These are phyloP conservation scores for Antheraea assamensis DNA, from an alignment of 2,888 invertebrate genomes.

Conservation along the genomic window DNA sequence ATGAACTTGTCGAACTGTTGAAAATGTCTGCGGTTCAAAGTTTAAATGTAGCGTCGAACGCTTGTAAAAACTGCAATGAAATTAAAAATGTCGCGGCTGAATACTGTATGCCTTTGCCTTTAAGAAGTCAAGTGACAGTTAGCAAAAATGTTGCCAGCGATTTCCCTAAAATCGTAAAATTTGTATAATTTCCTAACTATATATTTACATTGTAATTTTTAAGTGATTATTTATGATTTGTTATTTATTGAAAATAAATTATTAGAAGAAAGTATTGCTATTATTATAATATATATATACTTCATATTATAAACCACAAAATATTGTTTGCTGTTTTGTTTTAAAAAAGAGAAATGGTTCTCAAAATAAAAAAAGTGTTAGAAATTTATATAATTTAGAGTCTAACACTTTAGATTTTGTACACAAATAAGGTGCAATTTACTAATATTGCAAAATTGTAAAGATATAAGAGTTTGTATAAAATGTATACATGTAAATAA, in stretches of 20 bases:
- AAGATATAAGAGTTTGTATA: too few species aligned
- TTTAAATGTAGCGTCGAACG: conserved; percentile 42
- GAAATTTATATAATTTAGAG: too few species aligned
- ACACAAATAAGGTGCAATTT: too few species aligned
- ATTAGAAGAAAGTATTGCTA: neutral
- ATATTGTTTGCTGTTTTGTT: too few species aligned
- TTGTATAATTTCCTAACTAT: conserved; percentile 13
- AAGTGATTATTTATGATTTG: neutral
- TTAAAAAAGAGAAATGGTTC: too few species aligned
- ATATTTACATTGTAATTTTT: conserved; percentile 5
- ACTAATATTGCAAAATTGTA: too few species aligned
- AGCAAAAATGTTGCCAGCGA: conserved; percentile 12
- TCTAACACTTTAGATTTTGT: too few species aligned
- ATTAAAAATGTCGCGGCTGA: neutral
- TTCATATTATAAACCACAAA: too few species aligned
- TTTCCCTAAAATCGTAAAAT: conserved; percentile 4
- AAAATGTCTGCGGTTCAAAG: conserved; percentile 50
- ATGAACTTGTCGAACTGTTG: conserved; percentile 45
- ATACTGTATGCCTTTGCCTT: conserved; percentile 16
- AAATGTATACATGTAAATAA: too few species aligned
- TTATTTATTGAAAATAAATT: conserved; percentile 11
- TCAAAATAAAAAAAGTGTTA: too few species aligned
- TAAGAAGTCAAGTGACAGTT: conserved; percentile 13
- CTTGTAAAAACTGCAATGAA: conserved; percentile 28
- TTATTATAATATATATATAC: neutral